These are phyloP conservation scores for Drosophila kanapiae DNA, from an alignment of 1,140 invertebrate species.

Conservation along the genomic window DNA sequence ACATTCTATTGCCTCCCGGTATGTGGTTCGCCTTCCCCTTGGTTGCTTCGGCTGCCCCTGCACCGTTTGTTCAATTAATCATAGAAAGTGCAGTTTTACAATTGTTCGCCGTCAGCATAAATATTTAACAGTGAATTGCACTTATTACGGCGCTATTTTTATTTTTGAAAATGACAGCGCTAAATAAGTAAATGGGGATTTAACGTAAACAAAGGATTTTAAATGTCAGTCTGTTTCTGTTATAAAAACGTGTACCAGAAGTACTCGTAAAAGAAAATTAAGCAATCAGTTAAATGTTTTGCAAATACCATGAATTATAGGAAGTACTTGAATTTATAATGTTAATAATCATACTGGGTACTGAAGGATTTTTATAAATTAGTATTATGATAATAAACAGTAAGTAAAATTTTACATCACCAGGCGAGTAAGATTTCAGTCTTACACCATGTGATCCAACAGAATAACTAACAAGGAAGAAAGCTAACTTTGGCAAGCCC, in stretches of 20 bases:
- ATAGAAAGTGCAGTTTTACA: constrained; percentile 35
- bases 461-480: no score
- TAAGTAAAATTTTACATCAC: no score
- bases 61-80: constrained; percentile 36
- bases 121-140: neutral
- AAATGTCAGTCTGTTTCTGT: no score
- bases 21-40: constrained; percentile 1
- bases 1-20: neutral
- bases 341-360: neutral
- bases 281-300: neutral
- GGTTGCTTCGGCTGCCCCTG: neutral
- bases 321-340: neutral
- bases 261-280: no score
- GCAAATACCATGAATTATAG: neutral
- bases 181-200: neutral
- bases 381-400: no score
- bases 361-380: no score
- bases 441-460: no score
- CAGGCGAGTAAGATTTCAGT: no score
- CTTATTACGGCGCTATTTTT: neutral
- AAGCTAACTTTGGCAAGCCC: no score
- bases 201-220: no score
- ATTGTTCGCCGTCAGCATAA: constrained; percentile 24
- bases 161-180: neutral
- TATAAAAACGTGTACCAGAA: no score